Percentiles rank a stretch among this genome's conserved stretches.
Conservation (phyloP, 92 coral and sea anemone genomes). For the Porites divaricata region DNA sequence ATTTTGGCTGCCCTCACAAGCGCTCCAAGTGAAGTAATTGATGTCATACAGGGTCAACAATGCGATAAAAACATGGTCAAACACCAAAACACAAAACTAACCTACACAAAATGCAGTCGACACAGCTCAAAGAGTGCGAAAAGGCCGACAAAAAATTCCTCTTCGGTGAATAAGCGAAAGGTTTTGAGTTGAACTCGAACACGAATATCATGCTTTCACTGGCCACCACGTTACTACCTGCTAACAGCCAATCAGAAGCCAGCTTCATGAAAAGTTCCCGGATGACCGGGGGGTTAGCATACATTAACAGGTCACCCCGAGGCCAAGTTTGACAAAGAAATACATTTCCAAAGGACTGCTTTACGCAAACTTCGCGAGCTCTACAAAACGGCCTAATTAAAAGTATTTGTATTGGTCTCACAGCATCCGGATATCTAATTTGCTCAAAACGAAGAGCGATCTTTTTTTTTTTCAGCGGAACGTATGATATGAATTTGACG, state of each 20-base stretch:
- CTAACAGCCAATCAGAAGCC: conserved; percentile 97
- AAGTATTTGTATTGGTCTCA: conserved; percentile 27
- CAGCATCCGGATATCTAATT: neutral
- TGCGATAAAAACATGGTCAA: conserved; percentile 89
- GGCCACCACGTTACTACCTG: conserved; percentile 99
- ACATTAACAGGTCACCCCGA: conserved; percentile 63
- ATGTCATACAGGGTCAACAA: conserved; percentile 98
- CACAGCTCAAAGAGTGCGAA: conserved; percentile 78
- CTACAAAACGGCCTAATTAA: conserved; percentile 17
- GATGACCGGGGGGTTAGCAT: conserved; percentile 83
- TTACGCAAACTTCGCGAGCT: conserved; percentile 18
- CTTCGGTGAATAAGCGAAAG: conserved; percentile 92
- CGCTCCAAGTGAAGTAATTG: conserved; percentile 96
- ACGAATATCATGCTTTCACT: conserved; percentile 99
- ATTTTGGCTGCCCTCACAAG: conserved; percentile 94
- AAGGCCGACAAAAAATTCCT: conserved; percentile 83
- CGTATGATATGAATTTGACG: neutral
- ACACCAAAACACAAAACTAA: conserved; percentile 94
- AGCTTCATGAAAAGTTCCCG: conserved; percentile 89
- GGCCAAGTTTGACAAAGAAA: conserved; percentile 67
- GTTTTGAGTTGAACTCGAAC: conserved; percentile 92
- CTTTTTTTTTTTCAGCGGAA: neutral
- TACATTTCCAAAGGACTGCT: conserved; percentile 4
- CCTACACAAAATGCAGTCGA: conserved; percentile 91
- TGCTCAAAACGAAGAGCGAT: neutral